Evolutionary conservation across 1,140 invertebrate genomes (phyloP).

Genomic region (Nasonia longicornis): DNA sequence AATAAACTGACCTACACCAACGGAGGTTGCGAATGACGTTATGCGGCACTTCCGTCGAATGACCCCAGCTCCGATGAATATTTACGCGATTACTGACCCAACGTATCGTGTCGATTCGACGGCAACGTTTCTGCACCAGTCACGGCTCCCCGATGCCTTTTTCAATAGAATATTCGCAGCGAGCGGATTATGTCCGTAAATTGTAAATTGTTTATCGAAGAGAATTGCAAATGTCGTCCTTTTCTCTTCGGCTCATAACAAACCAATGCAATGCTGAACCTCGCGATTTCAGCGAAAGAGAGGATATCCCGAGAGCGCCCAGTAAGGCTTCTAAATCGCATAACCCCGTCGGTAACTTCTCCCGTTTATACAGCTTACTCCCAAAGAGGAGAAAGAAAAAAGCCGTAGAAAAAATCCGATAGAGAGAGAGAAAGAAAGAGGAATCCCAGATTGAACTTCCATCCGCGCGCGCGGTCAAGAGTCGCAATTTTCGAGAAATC

Average conservation of each 20-base stretch:
- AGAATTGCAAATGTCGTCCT: background rate
- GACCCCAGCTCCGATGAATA: slow-evolving; percentile 61
- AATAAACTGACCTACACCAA: slow-evolving; percentile 64
- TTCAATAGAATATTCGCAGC: background rate
- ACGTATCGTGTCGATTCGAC: slow-evolving; percentile 19
- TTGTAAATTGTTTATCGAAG: background rate
- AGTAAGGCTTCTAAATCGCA: background rate
- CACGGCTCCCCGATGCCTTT: background rate
- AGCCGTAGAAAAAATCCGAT: background rate
- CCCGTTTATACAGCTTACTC: background rate
- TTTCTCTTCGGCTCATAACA: too few species aligned
- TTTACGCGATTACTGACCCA: slow-evolving; percentile 56
- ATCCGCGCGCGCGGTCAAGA: background rate
- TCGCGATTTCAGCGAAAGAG: background rate
- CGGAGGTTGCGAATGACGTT: slow-evolving; percentile 46
- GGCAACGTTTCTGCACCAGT: too few species aligned
- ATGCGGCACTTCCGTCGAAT: slow-evolving; percentile 61
- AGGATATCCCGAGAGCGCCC: background rate
- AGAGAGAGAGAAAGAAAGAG: too few species aligned
- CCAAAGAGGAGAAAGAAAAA: background rate
- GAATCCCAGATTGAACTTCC: background rate
- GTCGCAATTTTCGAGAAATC: background rate
- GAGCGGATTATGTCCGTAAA: background rate
- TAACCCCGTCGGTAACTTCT: background rate
- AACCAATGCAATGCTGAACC: background rate